Conservation (phyloP, 1,140 invertebrate genomes). For the Coenobita brevimanus region DNA sequence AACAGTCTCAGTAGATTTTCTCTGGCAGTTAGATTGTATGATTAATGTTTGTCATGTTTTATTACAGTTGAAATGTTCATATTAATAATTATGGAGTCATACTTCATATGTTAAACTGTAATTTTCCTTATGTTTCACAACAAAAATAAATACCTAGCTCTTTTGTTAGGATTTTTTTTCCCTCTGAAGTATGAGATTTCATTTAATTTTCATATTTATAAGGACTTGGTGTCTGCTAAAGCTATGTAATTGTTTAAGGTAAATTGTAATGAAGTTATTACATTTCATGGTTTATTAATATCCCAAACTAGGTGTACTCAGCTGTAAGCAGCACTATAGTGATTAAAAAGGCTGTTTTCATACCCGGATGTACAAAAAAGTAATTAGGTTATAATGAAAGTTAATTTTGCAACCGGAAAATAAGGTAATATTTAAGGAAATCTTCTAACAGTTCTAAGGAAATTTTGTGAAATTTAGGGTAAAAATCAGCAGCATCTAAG, state of each 20-base stretch:
- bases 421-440: constrained; percentile 34
- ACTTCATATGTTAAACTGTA: too few species aligned
- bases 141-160: too few species aligned
- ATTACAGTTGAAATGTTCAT: not conserved
- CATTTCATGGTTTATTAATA: not conserved
- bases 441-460: too few species aligned
- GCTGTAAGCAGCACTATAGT: too few species aligned
- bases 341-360: too few species aligned
- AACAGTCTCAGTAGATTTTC: constrained; percentile 28
- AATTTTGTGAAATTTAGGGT: constrained; percentile 19
- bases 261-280: not conserved
- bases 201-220: not conserved
- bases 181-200: too few species aligned
- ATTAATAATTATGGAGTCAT: too few species aligned
- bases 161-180: too few species aligned
- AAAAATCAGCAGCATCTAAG: constrained; percentile 17
- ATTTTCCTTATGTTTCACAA: too few species aligned
- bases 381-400: not conserved
- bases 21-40: not conserved
- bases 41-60: not conserved
- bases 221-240: not conserved
- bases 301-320: not conserved
- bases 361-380: too few species aligned
- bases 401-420: not conserved
- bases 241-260: not conserved